Evolutionary conservation across 2,888 invertebrate genomes (phyloP).

Genomic region (Halocaridina rubra): DNA sequence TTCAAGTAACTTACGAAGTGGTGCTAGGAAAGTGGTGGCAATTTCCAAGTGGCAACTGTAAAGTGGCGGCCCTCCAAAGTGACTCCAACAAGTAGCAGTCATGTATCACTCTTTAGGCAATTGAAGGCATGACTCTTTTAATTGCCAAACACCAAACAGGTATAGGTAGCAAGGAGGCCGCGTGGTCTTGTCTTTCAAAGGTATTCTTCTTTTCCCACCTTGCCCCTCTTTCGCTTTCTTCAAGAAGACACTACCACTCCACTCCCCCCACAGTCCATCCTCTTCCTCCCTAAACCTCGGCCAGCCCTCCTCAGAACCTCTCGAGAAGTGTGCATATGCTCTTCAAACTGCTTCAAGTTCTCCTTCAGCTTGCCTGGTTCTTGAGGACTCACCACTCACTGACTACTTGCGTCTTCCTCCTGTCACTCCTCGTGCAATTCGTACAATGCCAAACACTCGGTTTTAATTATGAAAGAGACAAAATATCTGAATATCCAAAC

Average conservation of each 20-base stretch:
- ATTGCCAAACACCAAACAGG: too few relatives aligned
- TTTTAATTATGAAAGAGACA: not conserved
- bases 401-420: not conserved
- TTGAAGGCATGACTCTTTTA: constrained; percentile 5
- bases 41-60: not conserved
- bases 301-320: too few relatives aligned
- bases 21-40: too few relatives aligned
- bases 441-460: not conserved
- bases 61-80: not conserved
- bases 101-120: constrained; percentile 36
- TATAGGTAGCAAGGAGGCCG: too few relatives aligned
- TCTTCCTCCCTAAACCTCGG: too few relatives aligned
- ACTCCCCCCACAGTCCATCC: too few relatives aligned
- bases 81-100: constrained; percentile 20
- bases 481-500: too few relatives aligned
- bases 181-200: too few relatives aligned
- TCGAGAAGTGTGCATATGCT: not conserved
- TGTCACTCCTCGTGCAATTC: not conserved
- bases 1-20: constrained; percentile 29
- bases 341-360: constrained; percentile 46
- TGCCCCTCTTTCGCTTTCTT: too few relatives aligned
- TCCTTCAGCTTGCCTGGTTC: constrained; percentile 32
- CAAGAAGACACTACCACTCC: too few relatives aligned
- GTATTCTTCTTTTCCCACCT: too few relatives aligned
- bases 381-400: constrained; percentile 7